Evolutionary conservation across 2,797 vertebrate genomes (phyloP).

Genomic region (Ambastaia sidthimunki): DNA sequence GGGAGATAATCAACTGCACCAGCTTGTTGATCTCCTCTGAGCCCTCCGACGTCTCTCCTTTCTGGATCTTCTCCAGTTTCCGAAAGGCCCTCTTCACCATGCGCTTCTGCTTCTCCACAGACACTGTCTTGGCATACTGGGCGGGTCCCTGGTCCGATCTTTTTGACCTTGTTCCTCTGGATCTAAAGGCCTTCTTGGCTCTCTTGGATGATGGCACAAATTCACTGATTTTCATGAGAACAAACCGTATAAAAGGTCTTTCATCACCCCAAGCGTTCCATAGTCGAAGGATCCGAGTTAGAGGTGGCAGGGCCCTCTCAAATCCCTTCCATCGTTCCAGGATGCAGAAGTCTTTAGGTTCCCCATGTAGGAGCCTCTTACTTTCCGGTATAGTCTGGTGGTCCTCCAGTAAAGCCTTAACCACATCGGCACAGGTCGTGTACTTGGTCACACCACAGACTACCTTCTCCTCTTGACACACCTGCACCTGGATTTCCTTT

Average conservation of each 20-base stretch:
- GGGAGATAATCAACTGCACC: slow-evolving; percentile 90
- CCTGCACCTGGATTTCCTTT: slow-evolving; percentile 91
- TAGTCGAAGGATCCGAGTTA: slow-evolving; percentile 90
- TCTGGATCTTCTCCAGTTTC: slow-evolving; percentile 92
- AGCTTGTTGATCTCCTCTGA: slow-evolving; percentile 85
- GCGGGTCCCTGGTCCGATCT: slow-evolving; percentile 80
- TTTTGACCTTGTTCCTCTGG: slow-evolving; percentile 76
- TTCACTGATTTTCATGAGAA: slow-evolving; percentile 86
- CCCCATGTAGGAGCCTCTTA: slow-evolving; percentile 85
- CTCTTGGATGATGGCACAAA: slow-evolving; percentile 80
- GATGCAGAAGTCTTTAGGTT: slow-evolving; percentile 89
- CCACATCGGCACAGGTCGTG: slow-evolving; percentile 89
- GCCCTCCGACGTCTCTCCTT: slow-evolving; percentile 74
- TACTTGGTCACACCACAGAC: slow-evolving; percentile 92
- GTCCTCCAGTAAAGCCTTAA: slow-evolving; percentile 92
- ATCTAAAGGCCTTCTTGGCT: slow-evolving; percentile 78
- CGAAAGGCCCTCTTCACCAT: slow-evolving; percentile 95
- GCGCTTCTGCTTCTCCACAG: slow-evolving; percentile 89
- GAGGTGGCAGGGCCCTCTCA: slow-evolving; percentile 87
- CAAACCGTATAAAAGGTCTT: slow-evolving; percentile 86
- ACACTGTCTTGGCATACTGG: slow-evolving; percentile 83
- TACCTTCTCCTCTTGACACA: slow-evolving; percentile 94
- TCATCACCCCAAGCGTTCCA: slow-evolving; percentile 96
- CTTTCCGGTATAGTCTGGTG: slow-evolving; percentile 82
- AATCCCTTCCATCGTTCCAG: slow-evolving; percentile 94